Conservation (phyloP, 2,797 vertebrate genomes). For the Leptatherina wallacei region DNA sequence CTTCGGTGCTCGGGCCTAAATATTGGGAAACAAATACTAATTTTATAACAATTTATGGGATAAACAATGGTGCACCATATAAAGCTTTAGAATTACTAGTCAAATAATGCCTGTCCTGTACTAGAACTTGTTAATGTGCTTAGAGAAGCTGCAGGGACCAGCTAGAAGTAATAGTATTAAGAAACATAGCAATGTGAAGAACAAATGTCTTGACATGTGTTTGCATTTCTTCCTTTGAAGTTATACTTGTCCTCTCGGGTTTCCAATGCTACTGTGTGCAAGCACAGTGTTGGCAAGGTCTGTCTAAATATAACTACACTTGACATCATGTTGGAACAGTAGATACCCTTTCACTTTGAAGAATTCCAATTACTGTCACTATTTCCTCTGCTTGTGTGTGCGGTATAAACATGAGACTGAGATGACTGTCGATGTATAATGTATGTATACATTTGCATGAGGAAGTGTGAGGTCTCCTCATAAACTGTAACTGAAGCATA, state of each 20-base stretch:
- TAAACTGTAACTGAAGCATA: conserved; percentile 48
- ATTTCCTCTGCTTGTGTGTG: conserved; percentile 42
- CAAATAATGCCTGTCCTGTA: neutral
- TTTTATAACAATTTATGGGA: too few species aligned
- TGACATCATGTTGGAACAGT: conserved; percentile 78
- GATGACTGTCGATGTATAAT: conserved; percentile 41
- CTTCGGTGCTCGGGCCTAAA: too few species aligned
- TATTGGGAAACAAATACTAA: too few species aligned
- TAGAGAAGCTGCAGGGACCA: conserved; percentile 15
- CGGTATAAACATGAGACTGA: conserved; percentile 37
- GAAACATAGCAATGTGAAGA: conserved; percentile 49
- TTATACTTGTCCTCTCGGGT: conserved; percentile 67
- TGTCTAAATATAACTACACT: conserved; percentile 82
- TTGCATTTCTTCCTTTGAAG: conserved; percentile 66
- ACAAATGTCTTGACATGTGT: conserved; percentile 68
- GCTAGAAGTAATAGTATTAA: conserved; percentile 42
- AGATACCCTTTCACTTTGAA: conserved; percentile 81
- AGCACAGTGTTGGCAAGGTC: conserved; percentile 72
- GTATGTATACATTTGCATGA: conserved; percentile 43
- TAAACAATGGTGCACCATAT: too few species aligned
- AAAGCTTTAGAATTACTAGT: too few species aligned
- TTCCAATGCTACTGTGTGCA: conserved; percentile 73
- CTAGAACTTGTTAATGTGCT: neutral
- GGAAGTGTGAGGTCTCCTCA: conserved; percentile 5
- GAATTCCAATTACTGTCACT: conserved; percentile 83